Conservation (phyloP, 1,140 invertebrate genomes). For the Liolophura sinensis region DNA sequence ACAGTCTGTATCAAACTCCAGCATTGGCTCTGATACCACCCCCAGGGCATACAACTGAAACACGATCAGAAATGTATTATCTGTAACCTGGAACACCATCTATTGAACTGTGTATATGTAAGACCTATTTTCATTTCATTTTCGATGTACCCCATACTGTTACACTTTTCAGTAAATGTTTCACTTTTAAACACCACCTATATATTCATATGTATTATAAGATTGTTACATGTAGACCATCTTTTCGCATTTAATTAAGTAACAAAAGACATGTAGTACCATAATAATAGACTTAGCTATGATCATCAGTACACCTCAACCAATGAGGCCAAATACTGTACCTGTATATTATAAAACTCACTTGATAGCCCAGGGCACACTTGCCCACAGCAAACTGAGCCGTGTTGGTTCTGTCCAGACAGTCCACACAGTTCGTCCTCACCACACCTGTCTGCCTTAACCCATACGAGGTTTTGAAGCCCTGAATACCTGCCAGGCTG, state of each 20-base stretch:
- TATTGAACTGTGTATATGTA: too few relatives aligned
- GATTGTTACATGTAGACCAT: too few relatives aligned
- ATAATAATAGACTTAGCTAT: conserved; percentile 2
- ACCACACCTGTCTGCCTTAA: conserved; percentile 85
- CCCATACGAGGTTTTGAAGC: conserved; percentile 29
- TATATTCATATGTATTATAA: too few relatives aligned
- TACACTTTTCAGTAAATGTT: too few relatives aligned
- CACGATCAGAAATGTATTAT: conserved; percentile 18
- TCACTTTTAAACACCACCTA: too few relatives aligned
- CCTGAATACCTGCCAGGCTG: conserved; percentile 35
- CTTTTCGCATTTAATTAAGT: too few relatives aligned
- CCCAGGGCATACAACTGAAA: conserved; percentile 83
- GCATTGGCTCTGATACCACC: conserved; percentile 77
- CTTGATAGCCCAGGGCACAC: conserved; percentile 88
- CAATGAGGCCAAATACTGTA: background rate
- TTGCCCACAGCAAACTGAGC: conserved; percentile 99
- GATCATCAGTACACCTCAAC: too few relatives aligned
- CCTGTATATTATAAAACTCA: conserved; percentile 54
- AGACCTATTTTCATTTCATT: too few relatives aligned
- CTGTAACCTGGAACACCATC: too few relatives aligned
- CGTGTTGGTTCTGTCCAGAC: conserved; percentile 97
- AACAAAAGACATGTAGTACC: background rate
- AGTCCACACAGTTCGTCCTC: conserved; percentile 98
- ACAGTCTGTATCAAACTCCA: conserved; percentile 95
- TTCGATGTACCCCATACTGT: too few relatives aligned